Conservation (phyloP, 2,888 invertebrate genomes). For the Heliconius sara region DNA sequence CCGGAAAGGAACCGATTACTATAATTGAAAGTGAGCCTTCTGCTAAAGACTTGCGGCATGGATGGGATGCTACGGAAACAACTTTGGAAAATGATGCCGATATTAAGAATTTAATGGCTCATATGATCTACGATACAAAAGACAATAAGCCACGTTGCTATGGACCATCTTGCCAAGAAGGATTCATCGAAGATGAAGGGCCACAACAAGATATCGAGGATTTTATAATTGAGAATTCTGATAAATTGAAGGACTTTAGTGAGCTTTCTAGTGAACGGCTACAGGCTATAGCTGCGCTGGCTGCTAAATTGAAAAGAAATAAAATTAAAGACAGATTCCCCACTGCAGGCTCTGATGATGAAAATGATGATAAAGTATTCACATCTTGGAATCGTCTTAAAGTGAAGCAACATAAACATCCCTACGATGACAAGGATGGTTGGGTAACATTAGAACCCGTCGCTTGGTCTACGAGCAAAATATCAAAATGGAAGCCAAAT, state of each 20-base stretch:
- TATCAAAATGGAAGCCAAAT: constrained; percentile 91
- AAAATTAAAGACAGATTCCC: constrained; percentile 64
- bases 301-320: constrained; percentile 78
- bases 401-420: constrained; percentile 83
- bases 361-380: constrained; percentile 67
- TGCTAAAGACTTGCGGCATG: constrained; percentile 52
- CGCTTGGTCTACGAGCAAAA: constrained; percentile 91
- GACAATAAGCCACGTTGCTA: constrained; percentile 71
- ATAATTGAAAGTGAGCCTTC: constrained; percentile 80
- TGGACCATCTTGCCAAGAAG: constrained; percentile 77
- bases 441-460: constrained; percentile 91
- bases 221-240: constrained; percentile 82
- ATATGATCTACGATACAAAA: constrained; percentile 72
- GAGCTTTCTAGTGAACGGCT: constrained; percentile 73
- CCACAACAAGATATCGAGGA: constrained; percentile 85
- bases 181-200: constrained; percentile 63
- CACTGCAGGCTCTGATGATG: constrained; percentile 54
- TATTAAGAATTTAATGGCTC: constrained; percentile 73
- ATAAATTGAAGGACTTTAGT: constrained; percentile 79
- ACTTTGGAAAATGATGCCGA: constrained; percentile 66
- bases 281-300: constrained; percentile 75
- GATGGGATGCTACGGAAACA: constrained; percentile 49
- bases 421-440: constrained; percentile 88
- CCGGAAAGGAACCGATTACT: constrained; percentile 83
- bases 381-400: constrained; percentile 82